Evolutionary conservation across 2,797 vertebrate genomes (phyloP), one percentile per base, ranked within the genome.

Genomic region (Okamejei kenojei): DNA sequence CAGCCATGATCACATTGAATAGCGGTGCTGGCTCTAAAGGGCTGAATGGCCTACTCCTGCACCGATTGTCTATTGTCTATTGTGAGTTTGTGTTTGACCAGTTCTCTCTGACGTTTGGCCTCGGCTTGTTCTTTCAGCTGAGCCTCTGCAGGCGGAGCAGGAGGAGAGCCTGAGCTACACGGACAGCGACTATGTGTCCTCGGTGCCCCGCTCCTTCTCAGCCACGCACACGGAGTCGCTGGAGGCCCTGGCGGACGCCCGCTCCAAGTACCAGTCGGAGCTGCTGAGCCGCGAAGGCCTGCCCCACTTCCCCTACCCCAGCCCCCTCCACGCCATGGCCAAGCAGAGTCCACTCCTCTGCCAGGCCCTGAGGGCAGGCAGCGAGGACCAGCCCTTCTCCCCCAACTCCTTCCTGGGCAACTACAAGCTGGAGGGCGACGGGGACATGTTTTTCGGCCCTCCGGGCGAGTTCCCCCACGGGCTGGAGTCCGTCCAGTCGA

Each of bases 171-270:
- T 84, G 32, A 90, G 93, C 93, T 93, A 93, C 5, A 78, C 94
- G 91, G 95, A 95, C 61, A 68, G 94, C 2, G 79, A 93, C 10
- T 95, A 95, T 13, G 94, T 94, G 4, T 32, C 95, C 82, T 95
- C 95, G 0, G 96, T 98, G 10, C 97, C 97, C 0, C 97, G 97
- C 58, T 98, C 98, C 32, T 97, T 97, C 94, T 98, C 98, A 0
- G 97, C 97, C 73, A 97, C 97, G 2, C 97, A 98, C 94, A 96
- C 97, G 1, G 93, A 94, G n/a, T 94, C 96, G 93, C 93, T 97
- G 93, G 96, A 97, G 95, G 94, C 96, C 90, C 95, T 97, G 45
- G 94, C 95, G 0, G 95, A 95, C 54, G 94, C 29, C n/a, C 93
- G 91, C 8, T 15, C 76, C 2, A 86, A 73, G 82, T 94, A 63